Evolutionary conservation across 2,113 vertebrate species (phyloP), one percentile per base, ranked within the genome.

Genomic region (Peromyscus leucopus): DNA sequence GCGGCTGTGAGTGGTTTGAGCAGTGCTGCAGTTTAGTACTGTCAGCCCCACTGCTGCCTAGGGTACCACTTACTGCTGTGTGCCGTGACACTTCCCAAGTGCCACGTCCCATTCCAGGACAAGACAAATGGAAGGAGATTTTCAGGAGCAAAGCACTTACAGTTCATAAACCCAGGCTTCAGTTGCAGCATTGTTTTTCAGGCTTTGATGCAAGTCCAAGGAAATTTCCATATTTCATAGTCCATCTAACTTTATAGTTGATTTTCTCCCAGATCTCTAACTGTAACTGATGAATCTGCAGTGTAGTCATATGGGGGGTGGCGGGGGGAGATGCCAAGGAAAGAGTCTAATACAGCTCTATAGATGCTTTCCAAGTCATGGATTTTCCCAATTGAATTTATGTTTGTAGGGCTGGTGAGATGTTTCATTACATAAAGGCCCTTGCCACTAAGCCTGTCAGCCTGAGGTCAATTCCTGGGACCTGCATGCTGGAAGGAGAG

Each of bases 381-480:
- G 90, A 63, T 87, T 22, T 96, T 28, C n/a, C 72, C 48, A 65
- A 22, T 78, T 78, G 79, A 96, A 90, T 74, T 72, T 42, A 72
- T 31, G 55, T 59, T 61, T 83, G 36, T 26, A 11, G 33, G 10
- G 79, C 33, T 83, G 21, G 22, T 13, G 36, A 59, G 55, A 59
- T 83, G 12, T 39, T 6, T 83, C 11, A 26, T 24, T 39, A 5
- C n/a, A 24, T n/a, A 83, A 83, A 3, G 11, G 11, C 21, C 22
- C 57, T 61, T 83, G 55, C 57, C 79, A 61, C 57, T 61, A 61
- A 61, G 57, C 55, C 80, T 61, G 21, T 26, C 19, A 24, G 22
- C 22, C 36, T 39, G 57, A 61, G 22, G 26, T 42, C 80, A 83
- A 3, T 59, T 11, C 21, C 79, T 83, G 36, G 55, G 55, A 83